These are phyloP conservation scores for Nasua narica DNA, from an alignment of 2,797 vertebrate species.

Conservation along the genomic window DNA sequence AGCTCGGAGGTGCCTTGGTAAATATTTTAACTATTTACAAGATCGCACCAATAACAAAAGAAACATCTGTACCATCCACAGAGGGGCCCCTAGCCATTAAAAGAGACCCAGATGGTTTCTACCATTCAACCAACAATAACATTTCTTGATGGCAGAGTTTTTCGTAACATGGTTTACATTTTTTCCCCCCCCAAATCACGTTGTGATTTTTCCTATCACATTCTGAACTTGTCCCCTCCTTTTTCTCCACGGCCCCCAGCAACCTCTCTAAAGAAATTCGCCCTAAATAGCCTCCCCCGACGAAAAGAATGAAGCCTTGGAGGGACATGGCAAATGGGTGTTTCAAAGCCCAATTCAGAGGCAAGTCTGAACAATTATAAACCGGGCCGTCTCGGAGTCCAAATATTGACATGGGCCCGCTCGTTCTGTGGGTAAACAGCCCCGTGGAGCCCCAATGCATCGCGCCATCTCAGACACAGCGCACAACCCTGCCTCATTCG, in stretches of 20 bases:
- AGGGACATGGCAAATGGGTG: neutral
- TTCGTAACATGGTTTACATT: conserved; percentile 74
- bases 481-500: neutral
- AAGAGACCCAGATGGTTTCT: conserved; percentile 94
- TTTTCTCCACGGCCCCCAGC: conserved; percentile 7
- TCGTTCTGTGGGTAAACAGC: conserved; percentile 62
- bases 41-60: conserved; percentile 95
- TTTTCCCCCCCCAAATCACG: conserved; percentile 22
- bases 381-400: conserved; percentile 48
- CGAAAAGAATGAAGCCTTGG: neutral
- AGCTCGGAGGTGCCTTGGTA: conserved; percentile 91
- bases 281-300: neutral
- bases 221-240: conserved; percentile 43
- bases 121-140: conserved; percentile 87
- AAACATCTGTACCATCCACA: conserved; percentile 94
- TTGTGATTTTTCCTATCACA: conserved; percentile 51
- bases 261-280: conserved; percentile 43
- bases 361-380: conserved; percentile 54
- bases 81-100: conserved; percentile 84
- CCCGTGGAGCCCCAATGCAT: conserved; percentile 27
- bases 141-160: conserved; percentile 74
- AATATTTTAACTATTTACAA: conserved; percentile 99
- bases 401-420: conserved; percentile 50
- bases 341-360: conserved; percentile 51
- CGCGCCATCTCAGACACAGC: neutral